Base-by-base conservation (phyloP, 2,797 vertebrate species). In the Sebastolobus alascanus region DNA sequence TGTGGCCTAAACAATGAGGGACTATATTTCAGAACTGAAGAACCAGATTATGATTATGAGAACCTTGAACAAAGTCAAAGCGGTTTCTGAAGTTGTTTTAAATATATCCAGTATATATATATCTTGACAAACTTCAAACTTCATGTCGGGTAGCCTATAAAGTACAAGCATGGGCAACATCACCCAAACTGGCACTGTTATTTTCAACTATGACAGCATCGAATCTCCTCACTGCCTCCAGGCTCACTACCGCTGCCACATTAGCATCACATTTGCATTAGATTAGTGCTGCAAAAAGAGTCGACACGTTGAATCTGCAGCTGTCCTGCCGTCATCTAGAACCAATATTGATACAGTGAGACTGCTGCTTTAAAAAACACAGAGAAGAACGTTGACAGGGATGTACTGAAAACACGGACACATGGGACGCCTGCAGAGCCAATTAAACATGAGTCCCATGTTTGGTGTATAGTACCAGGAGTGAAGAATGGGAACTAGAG, bases 221-320 rank as follows among this genome's bases (percentile, higher is more conserved):
- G 84, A 77, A 69, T 84, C 43, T 83, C 38, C 55, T 60, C 29
- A 52, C 33, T 76, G 58, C 69, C 72, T 76, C 50, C 31, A 75
- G 82, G 78, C 77, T 81, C 35, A 64, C 55, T 61, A 22, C 68
- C 52, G 67, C 82, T 85, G 68, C 72, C 67, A 87, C 79, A 92
- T 89, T 87, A 89, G 88, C 88, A 88, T 91, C 38, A 68, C 80
- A 87, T 89, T 89, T 87, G 84, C 87, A 89, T 90, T 78, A 80
- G 61, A 84, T 91, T 69, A 89, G 69, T 82, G 81, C 73, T 82
- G 54, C 37, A 64, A 85, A 88, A 68, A 77, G 75, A 83, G 73
- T 31, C 20, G 71, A 84, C 83, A 87, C 35, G 9, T 67, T 74
- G 67, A 86, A 89, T 82, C 73, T 38, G 60, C 84, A 88, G 83